Conservation (phyloP, 2,888 invertebrate species). For the Orthosia gothica region DNA sequence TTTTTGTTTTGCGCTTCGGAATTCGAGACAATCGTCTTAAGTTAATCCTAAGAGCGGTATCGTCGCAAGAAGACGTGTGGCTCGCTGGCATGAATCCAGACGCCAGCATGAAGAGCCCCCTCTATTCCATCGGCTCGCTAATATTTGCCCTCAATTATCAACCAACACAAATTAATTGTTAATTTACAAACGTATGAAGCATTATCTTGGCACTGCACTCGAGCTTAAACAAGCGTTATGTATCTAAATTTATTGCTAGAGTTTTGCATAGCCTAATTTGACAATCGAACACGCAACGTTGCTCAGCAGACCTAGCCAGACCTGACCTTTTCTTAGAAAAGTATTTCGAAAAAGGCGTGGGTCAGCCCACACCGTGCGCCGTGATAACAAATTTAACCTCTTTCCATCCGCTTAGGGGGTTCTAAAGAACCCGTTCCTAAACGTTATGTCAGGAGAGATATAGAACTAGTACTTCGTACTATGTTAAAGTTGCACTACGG, state of each 20-base stretch:
- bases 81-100: slow-evolving; percentile 76
- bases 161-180: slow-evolving; percentile 72
- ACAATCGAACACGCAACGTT: not conserved
- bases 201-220: slow-evolving; percentile 65
- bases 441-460: slow-evolving; percentile 40
- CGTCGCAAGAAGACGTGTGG: slow-evolving; percentile 71
- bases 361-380: slow-evolving; percentile 16
- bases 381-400: slow-evolving; percentile 46
- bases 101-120: slow-evolving; percentile 59
- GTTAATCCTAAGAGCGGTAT: slow-evolving; percentile 68
- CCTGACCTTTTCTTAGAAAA: slow-evolving; percentile 12
- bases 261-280: slow-evolving; percentile 34
- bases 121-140: slow-evolving; percentile 66
- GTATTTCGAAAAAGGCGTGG: slow-evolving; percentile 36
- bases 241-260: slow-evolving; percentile 41
- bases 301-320: not conserved
- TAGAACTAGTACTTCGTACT: slow-evolving; percentile 16
- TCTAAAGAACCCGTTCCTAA: slow-evolving; percentile 49
- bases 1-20: slow-evolving; percentile 49
- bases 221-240: slow-evolving; percentile 48
- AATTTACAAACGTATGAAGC: slow-evolving; percentile 70
- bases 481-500: slow-evolving; percentile 45
- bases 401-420: slow-evolving; percentile 51
- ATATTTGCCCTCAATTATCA: slow-evolving; percentile 76
- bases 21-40: slow-evolving; percentile 54